Base-by-base conservation (phyloP, 2,888 invertebrate genomes). In the Meteorus cinctellus region DNA sequence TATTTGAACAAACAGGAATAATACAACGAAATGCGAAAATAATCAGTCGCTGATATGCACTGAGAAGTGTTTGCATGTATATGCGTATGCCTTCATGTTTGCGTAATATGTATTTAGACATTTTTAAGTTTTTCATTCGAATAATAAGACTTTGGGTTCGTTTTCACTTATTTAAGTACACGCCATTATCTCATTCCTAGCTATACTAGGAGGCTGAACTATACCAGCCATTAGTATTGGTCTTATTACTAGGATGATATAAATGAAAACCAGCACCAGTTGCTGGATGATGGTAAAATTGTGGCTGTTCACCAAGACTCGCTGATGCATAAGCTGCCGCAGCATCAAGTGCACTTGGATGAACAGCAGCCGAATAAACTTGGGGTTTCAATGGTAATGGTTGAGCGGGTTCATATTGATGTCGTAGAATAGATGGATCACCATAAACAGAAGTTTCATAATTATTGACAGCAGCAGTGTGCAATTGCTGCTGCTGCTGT, bases 301-400 rank as follows among this genome's bases (percentile, higher is more conserved):
- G 96, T 8, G 96, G 93, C 90, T 96, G 96, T 87, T 96, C 96
- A 80, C 94, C 90, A 34, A 93, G 90, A 72, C 91, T 89, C 34
- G 92, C 91, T 0, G 90, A 87, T 27, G 92, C 91, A 81, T 94
- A 93, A 2, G 94, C 92, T 75, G 94, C 93, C 73, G 94, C 91
- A 69, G 94, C 92, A 82, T 91, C 91, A 77, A 91, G 86, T 24
- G 90, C 89, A 81, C 89, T 90, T 3, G 91, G 91, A 84, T 91
- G 91, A 77, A 92, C 91, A 4, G 86, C 85, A 0, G 86, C 85
- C 8, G 96, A 95, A 88, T 97, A 97, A 67, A 97, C 96, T 89
- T 97, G 97, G 34, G 97, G 97, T 88, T 97, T 97, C 75, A 97
- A 91, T 29, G 97, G 97, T 83, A 97, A 90, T 34, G 95, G 92